Conservation (phyloP, 2,797 vertebrate species). For the Austrolebias charrua region DNA sequence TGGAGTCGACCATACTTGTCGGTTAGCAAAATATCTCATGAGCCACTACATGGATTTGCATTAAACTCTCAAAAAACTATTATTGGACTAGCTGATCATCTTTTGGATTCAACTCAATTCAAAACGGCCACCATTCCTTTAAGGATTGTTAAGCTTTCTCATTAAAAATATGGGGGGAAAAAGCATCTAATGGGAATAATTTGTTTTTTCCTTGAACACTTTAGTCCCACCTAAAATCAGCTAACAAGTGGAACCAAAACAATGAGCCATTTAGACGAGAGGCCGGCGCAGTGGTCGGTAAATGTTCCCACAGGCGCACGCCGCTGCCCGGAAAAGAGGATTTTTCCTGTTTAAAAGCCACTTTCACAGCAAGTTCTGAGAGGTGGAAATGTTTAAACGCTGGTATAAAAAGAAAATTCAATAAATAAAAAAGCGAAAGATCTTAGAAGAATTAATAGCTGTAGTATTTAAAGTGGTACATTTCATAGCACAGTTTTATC, state of each 20-base stretch:
- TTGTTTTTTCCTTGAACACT: conserved; percentile 37
- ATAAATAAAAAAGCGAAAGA: neutral
- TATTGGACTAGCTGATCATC: too few species aligned
- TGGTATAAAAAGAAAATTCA: neutral
- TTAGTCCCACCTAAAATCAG: conserved; percentile 55
- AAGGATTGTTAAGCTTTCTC: too few species aligned
- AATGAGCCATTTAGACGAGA: conserved; percentile 60
- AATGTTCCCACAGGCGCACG: conserved; percentile 47
- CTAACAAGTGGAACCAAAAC: conserved; percentile 59
- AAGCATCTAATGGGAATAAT: conserved; percentile 29
- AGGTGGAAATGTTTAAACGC: conserved; percentile 3
- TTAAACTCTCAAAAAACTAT: too few species aligned
- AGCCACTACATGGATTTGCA: too few species aligned
- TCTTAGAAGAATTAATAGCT: conserved; percentile 23
- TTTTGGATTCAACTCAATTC: too few species aligned
- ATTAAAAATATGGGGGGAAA: neutral
- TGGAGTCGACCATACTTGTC: too few species aligned
- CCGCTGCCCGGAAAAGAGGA: conserved; percentile 18
- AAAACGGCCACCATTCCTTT: too few species aligned
- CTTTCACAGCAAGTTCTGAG: conserved; percentile 27
- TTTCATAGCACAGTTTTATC: conserved; percentile 30
- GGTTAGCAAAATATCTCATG: too few species aligned
- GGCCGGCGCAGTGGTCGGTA: conserved; percentile 44
- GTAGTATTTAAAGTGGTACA: conserved; percentile 42
- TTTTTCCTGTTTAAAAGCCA: conserved; percentile 16